Base-by-base conservation (phyloP, 2,797 vertebrate genomes). In the Pyrocephalus nanus region DNA sequence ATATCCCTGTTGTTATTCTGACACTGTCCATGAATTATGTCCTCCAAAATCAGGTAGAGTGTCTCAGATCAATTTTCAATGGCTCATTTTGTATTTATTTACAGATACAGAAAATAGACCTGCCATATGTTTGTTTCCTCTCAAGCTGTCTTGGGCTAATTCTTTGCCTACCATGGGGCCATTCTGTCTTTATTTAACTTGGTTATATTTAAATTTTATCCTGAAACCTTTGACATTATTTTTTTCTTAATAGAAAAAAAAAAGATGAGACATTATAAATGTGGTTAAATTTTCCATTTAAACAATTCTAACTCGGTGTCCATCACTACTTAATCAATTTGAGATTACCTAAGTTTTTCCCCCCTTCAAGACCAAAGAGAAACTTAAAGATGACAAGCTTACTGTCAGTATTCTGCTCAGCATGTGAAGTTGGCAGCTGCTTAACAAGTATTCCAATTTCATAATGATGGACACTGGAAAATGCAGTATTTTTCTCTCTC, bases 161-260 rank as follows among this genome's bases (percentile, higher is more conserved):
- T 88, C 55, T 88, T 93, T 92, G 85, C 83, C 50, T 91, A 88
- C 58, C 80, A 83, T 73, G 86, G 36, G 65, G 65, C 65, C 47
- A 58, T 50, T 81, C 60, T 57, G 69, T 87, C 84, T 93, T 91
- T 92, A 83, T 93, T 93, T 96, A 91, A 87, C 86, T 82, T 66
- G 29, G 34, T 89, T 91, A 74, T 69, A 89, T 77, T 95, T 88
- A 92, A 92, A 84, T 93, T 92, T 86, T 79, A 29, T 73, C 80
- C 74, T 83, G 51, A 74, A 97, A 93, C 83, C 61, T 91, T 94
- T 89, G 66, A 29, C 57, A 81, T 88, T 88, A 65, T 82, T 93
- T 91, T 88, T 88, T 80, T 45, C 60, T 82, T 94, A 95, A 96
- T 87, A 94, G 90, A 82, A 93, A 94, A 96, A 94, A 83, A 94